Percentiles rank a stretch among this genome's conserved stretches.
Evolutionary conservation across 64 coral and sea anemone genomes (phyloP).

Genomic region (Montipora efflorescens): DNA sequence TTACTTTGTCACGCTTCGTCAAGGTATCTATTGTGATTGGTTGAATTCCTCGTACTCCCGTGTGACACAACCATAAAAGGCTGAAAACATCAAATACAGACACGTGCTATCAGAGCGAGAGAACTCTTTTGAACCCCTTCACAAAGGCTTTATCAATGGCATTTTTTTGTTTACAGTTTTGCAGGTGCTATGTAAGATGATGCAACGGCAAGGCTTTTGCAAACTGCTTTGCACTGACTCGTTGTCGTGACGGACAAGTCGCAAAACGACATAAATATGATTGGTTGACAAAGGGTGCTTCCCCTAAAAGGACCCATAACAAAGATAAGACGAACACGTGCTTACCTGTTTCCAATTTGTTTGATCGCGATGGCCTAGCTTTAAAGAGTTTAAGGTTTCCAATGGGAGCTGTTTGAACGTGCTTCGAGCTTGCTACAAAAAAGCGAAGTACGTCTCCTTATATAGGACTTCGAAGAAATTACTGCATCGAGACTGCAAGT

Average conservation of each 20-base stretch:
- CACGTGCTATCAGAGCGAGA: background rate
- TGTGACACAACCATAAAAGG: background rate
- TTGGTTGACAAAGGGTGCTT: background rate
- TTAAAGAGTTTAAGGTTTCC: background rate
- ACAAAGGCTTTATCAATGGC: too few species aligned
- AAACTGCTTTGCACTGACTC: background rate
- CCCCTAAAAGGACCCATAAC: background rate
- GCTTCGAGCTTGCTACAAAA: background rate
- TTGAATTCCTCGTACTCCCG: background rate
- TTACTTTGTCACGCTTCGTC: constrained; percentile 1
- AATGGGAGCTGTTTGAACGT: background rate
- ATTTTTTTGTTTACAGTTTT: too few species aligned
- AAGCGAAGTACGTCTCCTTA: background rate
- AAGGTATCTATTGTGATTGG: constrained; percentile 12
- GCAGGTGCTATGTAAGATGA: too few species aligned
- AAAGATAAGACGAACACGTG: background rate
- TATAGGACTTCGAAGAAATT: background rate
- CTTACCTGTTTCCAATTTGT: background rate
- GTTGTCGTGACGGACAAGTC: background rate
- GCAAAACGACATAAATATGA: background rate
- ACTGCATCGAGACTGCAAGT: background rate
- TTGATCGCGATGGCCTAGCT: too few species aligned
- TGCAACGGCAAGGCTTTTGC: too few species aligned
- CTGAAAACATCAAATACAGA: background rate
- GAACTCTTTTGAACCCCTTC: too few species aligned